A percentile compares a stretch with the other conserved stretches of the same genome.
These are phyloP conservation scores for Anagyrus pseudococci DNA, from an alignment of 2,888 invertebrate genomes.

Conservation along the genomic window DNA sequence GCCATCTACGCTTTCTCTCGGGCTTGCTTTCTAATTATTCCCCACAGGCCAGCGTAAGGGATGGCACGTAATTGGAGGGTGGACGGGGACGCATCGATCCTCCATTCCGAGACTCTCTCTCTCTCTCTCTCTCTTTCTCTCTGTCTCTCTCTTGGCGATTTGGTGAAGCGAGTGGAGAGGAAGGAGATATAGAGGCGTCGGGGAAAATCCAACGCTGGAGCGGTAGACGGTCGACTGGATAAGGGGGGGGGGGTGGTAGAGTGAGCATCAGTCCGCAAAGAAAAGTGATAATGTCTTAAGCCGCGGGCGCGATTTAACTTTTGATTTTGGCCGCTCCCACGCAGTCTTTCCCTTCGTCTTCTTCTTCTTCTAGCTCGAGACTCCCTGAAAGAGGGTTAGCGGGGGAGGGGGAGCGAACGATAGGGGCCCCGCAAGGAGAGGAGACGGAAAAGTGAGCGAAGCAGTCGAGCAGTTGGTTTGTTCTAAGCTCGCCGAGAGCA, in stretches of 20 bases:
- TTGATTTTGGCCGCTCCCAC: constrained; percentile 49
- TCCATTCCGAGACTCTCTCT: constrained; percentile 49
- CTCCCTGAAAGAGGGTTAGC: too few relatives aligned
- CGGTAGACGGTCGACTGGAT: not conserved
- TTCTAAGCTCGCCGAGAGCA: constrained; percentile 53
- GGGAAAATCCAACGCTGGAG: not conserved
- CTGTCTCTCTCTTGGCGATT: constrained; percentile 39
- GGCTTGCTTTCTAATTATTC: constrained; percentile 59
- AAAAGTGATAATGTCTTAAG: constrained; percentile 76
- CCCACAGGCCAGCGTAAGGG: constrained; percentile 55
- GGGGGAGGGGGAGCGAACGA: too few relatives aligned
- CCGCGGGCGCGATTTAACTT: constrained; percentile 65
- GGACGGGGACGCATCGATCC: constrained; percentile 56
- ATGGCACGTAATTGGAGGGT: constrained; percentile 56
- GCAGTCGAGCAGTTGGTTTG: constrained; percentile 45
- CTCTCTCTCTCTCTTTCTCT: too few relatives aligned
- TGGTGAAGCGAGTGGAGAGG: constrained; percentile 14
- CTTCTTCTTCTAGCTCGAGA: too few relatives aligned
- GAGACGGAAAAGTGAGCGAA: not conserved
- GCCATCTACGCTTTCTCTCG: constrained; percentile 37
- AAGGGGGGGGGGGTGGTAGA: not conserved
- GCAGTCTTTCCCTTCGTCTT: too few relatives aligned
- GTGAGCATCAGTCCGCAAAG: constrained; percentile 59
- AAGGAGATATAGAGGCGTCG: constrained; percentile 2
- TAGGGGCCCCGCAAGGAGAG: constrained; percentile 26